These are phyloP conservation scores for Salvator merianae DNA, from an alignment of 2,113 vertebrate species.

Conservation along the genomic window DNA sequence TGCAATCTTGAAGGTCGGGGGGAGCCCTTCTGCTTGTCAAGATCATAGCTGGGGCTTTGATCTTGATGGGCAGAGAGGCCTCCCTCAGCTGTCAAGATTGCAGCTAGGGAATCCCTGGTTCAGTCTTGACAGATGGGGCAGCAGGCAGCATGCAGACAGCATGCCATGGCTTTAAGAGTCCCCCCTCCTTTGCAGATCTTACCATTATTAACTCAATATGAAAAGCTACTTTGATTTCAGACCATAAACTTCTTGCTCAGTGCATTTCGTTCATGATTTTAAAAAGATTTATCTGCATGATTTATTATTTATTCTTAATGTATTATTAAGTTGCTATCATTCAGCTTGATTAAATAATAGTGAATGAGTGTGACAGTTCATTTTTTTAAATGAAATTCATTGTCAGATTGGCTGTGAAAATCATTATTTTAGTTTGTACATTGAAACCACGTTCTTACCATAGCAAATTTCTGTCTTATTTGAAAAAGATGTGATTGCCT, in stretches of 20 bases:
- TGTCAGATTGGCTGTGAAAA: neutral
- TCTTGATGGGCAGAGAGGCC: too few species aligned
- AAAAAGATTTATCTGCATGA: neutral
- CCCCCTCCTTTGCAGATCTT: neutral
- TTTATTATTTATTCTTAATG: slow-evolving; percentile 32
- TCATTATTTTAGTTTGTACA: neutral
- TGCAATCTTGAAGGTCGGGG: too few species aligned
- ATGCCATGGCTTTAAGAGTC: too few species aligned
- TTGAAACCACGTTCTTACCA: neutral
- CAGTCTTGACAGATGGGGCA: too few species aligned
- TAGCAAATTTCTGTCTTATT: neutral
- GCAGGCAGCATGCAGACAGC: too few species aligned
- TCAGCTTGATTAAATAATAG: slow-evolving; percentile 32
- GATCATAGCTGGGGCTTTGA: too few species aligned
- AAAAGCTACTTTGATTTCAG: neutral
- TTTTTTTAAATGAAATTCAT: neutral
- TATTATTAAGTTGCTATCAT: slow-evolving; percentile 27
- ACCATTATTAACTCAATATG: neutral
- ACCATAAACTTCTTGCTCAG: slow-evolving; percentile 11
- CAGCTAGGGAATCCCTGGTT: too few species aligned
- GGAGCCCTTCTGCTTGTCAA: too few species aligned
- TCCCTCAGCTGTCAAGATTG: too few species aligned
- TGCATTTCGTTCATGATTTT: neutral
- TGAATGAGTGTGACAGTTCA: neutral
- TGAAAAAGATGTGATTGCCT: neutral